A percentile compares a stretch with the other conserved stretches of the same genome.
Evolutionary conservation across 2,797 vertebrate species (phyloP).

Genomic region (Megaceryle alcyon): DNA sequence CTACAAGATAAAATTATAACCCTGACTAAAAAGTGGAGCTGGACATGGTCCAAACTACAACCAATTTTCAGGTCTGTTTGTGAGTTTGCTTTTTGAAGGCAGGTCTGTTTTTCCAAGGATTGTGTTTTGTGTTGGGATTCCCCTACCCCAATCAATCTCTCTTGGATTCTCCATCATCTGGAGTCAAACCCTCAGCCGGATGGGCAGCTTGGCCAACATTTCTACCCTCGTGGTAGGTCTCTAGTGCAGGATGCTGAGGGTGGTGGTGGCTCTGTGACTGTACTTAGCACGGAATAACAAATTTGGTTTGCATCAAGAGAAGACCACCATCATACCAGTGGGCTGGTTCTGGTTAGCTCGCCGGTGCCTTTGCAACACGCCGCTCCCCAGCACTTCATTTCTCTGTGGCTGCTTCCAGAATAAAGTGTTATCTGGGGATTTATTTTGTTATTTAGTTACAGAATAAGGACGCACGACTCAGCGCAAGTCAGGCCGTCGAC

Average conservation of each 20-base stretch:
- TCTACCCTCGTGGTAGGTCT: neutral
- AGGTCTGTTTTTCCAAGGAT: neutral
- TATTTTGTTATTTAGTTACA: neutral
- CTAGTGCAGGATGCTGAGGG: neutral
- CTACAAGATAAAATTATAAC: neutral
- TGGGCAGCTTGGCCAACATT: rapidly evolving
- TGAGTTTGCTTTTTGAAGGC: neutral
- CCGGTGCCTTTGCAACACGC: neutral
- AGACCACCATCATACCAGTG: rapidly evolving
- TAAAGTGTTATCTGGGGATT: neutral
- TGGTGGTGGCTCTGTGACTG: neutral
- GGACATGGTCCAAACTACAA: rapidly evolving
- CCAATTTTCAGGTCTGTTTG: neutral
- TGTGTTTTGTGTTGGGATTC: neutral
- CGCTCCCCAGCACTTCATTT: neutral
- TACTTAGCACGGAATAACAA: neutral
- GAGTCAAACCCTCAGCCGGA: neutral
- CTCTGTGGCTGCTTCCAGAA: rapidly evolving
- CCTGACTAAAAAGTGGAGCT: neutral
- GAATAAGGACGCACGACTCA: rapidly evolving
- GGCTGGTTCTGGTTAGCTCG: neutral
- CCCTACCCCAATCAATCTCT: neutral
- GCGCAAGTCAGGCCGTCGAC: rapidly evolving
- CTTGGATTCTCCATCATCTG: neutral
- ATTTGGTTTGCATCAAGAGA: neutral